Conservation (phyloP, 1,140 invertebrate genomes). For the Thaumetopoea pityocampa region DNA sequence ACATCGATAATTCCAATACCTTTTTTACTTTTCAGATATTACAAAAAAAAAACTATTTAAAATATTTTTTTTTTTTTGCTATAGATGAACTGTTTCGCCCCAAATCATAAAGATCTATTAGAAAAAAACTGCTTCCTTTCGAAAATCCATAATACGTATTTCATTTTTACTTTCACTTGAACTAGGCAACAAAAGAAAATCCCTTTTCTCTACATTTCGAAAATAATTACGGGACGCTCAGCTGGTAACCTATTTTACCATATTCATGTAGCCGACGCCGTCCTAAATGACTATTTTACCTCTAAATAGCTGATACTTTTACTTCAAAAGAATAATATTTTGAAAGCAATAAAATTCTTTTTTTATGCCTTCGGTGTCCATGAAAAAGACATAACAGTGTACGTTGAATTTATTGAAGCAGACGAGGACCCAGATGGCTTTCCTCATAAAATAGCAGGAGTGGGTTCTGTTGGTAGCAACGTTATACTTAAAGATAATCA, state of each 20-base stretch:
- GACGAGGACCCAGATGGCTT: slow-evolving; percentile 63
- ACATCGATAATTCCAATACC: too few relatives aligned
- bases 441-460: slow-evolving; percentile 67
- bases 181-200: slow-evolving; percentile 9
- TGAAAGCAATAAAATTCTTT: slow-evolving; percentile 48
- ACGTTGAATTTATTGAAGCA: slow-evolving; percentile 63
- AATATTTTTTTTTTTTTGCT: too few relatives aligned
- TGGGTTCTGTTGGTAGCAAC: slow-evolving; percentile 53
- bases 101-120: slow-evolving; percentile 16
- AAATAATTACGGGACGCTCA: slow-evolving; percentile 15
- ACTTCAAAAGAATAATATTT: slow-evolving; percentile 42
- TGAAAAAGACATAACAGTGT: slow-evolving; percentile 58
- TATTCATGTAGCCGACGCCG: slow-evolving; percentile 8
- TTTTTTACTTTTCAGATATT: background rate
- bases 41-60: slow-evolving; percentile 1
- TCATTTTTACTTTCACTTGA: slow-evolving; percentile 10
- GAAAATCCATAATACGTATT: slow-evolving; percentile 12
- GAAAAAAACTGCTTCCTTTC: slow-evolving; percentile 13
- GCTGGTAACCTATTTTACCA: slow-evolving; percentile 9
- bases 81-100: slow-evolving; percentile 6
- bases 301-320: slow-evolving; percentile 30
- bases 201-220: slow-evolving; percentile 6
- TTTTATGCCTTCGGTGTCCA: slow-evolving; percentile 44
- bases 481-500: slow-evolving; percentile 65
- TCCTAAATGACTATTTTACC: slow-evolving; percentile 22